Evolutionary conservation across 2,797 vertebrate species (phyloP), one percentile per base, ranked within the genome.

Genomic region (Melanotaenia boesemani): DNA sequence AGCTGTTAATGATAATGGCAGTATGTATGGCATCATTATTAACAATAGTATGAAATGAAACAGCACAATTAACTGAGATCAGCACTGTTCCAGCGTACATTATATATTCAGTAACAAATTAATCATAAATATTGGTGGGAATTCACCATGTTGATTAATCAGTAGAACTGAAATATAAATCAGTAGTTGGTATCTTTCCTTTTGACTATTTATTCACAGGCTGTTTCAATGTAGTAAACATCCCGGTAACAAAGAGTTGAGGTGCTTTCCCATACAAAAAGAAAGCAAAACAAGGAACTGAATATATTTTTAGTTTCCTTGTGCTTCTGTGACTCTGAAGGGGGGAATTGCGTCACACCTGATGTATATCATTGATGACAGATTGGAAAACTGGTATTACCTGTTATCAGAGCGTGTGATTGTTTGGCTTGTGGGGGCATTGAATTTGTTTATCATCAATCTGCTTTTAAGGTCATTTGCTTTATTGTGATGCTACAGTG

Each of bases 21-120:
- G 41, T 46, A 22, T 3, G 10, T 26, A 61, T 61, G 36, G 54
- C 63, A 61, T 30, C 41, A 18, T 63, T 16, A 56, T n/a, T 15
- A 64, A 61, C 34, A 77, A 36, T 41, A 48, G 32, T 8, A 65
- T 10, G 8, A 57, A 28, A 20, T 6, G 24, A 39, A 64, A 9
- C 20, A 32, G 16, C 5, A 1, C 44, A 8, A 36, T 63, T 39
- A 26, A 37, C 50, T 66, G 44, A 18, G 57, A 59, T 54, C 46
- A 58, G 22, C 56, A 66, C 52, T 18, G 50, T 76, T 22, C 20
- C 18, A 12, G 18, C 18, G 9, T 15, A 12, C 46, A 15, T 54
- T 73, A 36, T 44, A 68, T 52, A 59, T 58, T 46, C 39, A 69
- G 48, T 28, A 66, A 69, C 62, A 64, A 37, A 6, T 32, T 18